A percentile compares a stretch with the other conserved stretches of the same genome.
phyloP scores from a whole-genome alignment of 53 echinoderm and acorn worm genomes.

The Pentamera pediparva region DNA sequence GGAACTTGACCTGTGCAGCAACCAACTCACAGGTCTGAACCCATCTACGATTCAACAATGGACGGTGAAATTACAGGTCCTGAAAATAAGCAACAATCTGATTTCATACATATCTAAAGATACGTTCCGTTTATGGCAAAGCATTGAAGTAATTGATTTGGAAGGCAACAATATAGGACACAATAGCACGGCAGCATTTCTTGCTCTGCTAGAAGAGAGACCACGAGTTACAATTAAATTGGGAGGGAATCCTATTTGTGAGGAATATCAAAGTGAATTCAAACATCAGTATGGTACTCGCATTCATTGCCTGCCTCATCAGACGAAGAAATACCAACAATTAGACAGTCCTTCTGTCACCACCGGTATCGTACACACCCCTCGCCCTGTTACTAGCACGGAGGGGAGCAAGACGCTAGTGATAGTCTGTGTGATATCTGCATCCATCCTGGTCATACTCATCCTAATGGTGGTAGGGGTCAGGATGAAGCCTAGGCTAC shows the following conservation, averaged over 20 bases:
- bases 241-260: constrained; percentile 21
- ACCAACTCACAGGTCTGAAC: too few species aligned
- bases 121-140: too few species aligned
- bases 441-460: background rate
- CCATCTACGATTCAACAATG: too few species aligned
- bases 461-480: background rate
- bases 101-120: too few species aligned
- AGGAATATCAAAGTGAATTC: constrained; percentile 1
- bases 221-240: background rate
- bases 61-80: too few species aligned
- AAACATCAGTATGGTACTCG: background rate
- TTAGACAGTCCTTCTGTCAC: background rate
- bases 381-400: background rate
- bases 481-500: background rate
- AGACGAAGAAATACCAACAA: background rate
- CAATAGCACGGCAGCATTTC: background rate
- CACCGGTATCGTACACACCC: background rate
- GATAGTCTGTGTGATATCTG: background rate
- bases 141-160: background rate
- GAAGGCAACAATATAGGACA: background rate
- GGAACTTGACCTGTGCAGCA: too few species aligned
- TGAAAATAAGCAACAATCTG: too few species aligned
- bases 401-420: background rate
- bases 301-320: background rate
- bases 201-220: background rate